These are phyloP conservation scores for Pelosia muscerda DNA, from an alignment of 2,888 invertebrate species.

Conservation along the genomic window DNA sequence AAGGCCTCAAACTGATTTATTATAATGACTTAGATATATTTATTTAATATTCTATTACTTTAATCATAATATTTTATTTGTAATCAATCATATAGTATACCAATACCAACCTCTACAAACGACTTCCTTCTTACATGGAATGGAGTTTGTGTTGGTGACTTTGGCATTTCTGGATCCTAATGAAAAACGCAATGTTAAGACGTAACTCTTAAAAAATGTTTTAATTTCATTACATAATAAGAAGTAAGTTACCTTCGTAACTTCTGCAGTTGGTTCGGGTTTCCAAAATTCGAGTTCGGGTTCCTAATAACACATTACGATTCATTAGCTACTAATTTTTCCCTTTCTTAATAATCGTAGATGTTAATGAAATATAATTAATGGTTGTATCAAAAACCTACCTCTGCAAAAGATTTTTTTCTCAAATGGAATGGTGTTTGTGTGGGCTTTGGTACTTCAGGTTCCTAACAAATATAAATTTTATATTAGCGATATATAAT, in stretches of 20 bases:
- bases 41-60: neutral
- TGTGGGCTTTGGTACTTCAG: conserved; percentile 16
- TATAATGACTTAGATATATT: no score
- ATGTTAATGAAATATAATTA: neutral
- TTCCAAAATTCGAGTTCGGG: conserved; percentile 20
- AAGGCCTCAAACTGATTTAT: conserved; percentile 11
- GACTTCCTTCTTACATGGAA: conserved; percentile 20
- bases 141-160: conserved; percentile 14
- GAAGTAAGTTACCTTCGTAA: conserved; percentile 22
- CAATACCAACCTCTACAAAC: conserved; percentile 23
- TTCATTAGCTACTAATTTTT: conserved; percentile 9
- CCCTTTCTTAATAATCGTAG: neutral
- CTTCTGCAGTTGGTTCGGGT: conserved; percentile 28
- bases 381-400: conserved; percentile 7
- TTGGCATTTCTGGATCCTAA: conserved; percentile 52
- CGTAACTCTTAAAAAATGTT: neutral
- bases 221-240: neutral
- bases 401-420: conserved; percentile 25
- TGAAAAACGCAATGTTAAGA: conserved; percentile 23
- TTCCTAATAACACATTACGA: conserved; percentile 11
- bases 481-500: neutral
- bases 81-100: neutral
- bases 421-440: conserved; percentile 18
- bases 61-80: neutral
- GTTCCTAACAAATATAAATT: conserved; percentile 20